These are phyloP conservation scores for Ormyrus labotus DNA, from an alignment of 2,888 invertebrate species.

Conservation along the genomic window DNA sequence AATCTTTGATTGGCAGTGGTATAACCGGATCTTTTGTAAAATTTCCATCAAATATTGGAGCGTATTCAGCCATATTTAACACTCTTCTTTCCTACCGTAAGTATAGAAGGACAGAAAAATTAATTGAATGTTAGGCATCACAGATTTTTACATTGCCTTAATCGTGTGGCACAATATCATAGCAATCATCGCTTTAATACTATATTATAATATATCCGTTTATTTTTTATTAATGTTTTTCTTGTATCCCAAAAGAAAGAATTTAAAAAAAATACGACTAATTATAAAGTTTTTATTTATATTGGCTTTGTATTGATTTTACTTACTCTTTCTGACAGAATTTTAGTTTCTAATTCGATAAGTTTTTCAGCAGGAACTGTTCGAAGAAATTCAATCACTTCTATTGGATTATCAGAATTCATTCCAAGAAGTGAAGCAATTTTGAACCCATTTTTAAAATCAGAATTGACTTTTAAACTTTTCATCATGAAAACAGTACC, in stretches of 20 bases:
- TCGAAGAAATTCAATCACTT: slow-evolving; percentile 24
- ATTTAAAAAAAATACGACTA: too few species aligned
- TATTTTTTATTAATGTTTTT: too few species aligned
- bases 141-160: too few species aligned
- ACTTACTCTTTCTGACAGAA: background rate
- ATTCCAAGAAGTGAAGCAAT: slow-evolving; percentile 14
- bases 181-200: too few species aligned
- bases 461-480: background rate
- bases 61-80: background rate
- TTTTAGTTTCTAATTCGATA: background rate
- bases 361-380: slow-evolving; percentile 11
- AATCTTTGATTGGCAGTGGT: background rate
- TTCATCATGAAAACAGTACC: background rate
- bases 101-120: background rate
- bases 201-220: too few species aligned
- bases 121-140: too few species aligned
- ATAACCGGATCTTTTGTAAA: slow-evolving; percentile 16
- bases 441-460: slow-evolving; percentile 7
- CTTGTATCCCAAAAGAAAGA: too few species aligned
- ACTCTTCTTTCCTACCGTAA: background rate
- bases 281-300: too few species aligned
- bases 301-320: background rate
- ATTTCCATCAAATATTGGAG: slow-evolving; percentile 10
- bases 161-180: too few species aligned
- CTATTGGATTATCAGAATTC: background rate